Evolutionary conservation across 2,797 vertebrate species (phyloP).

Genomic region (Bryconaethiops microstoma): DNA sequence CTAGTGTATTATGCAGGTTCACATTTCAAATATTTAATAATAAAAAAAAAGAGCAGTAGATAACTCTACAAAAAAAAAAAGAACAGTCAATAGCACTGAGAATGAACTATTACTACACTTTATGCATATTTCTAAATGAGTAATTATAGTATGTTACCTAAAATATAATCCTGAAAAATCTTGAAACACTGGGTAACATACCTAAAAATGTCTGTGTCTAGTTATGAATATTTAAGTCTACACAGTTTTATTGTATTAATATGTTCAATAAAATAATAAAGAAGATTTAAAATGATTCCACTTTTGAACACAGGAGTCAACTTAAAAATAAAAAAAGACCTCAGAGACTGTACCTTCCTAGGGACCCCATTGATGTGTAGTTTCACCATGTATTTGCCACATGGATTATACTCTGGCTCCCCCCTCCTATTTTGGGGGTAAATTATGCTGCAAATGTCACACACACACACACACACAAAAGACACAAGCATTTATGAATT

Average conservation of each 20-base stretch:
- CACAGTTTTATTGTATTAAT: not conserved
- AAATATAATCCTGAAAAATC: no score
- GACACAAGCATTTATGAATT: slow-evolving; percentile 26
- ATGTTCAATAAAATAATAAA: not conserved
- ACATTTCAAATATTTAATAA: no score
- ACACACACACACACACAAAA: slow-evolving; percentile 32
- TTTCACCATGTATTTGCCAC: slow-evolving; percentile 99
- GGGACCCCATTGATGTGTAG: slow-evolving; percentile 98
- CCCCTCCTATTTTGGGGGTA: slow-evolving; percentile 97
- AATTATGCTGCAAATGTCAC: slow-evolving; percentile 86
- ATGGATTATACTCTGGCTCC: slow-evolving; percentile 96
- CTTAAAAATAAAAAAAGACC: not conserved
- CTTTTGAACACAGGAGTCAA: not conserved
- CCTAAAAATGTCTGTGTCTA: no score
- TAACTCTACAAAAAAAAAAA: no score
- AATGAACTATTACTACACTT: not conserved
- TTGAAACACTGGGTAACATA: no score
- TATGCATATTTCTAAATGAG: no score
- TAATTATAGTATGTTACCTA: no score
- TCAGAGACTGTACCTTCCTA: slow-evolving; percentile 85
- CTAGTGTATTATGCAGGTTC: no score
- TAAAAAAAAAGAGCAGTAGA: no score
- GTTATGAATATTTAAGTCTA: no score
- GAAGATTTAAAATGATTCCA: not conserved
- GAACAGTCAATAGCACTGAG: not conserved